phyloP scores from a whole-genome alignment of 2,113 vertebrate species.

The Piprites chloris region DNA sequence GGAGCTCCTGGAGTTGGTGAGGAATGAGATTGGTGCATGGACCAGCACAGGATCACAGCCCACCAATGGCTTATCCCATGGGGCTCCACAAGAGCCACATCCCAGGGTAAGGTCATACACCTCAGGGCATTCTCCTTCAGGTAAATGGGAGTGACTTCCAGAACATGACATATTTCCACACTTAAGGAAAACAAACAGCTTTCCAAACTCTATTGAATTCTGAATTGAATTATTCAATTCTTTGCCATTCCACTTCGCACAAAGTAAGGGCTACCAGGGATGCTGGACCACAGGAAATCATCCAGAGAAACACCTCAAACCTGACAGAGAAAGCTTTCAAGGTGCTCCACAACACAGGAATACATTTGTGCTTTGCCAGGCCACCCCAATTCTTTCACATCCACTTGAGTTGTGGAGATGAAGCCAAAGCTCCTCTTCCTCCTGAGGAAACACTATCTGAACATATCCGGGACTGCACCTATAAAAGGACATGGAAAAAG shows the following conservation, averaged over 20 bases:
- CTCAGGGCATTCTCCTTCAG: not conserved
- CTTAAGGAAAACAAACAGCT: not conserved
- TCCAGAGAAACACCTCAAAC: no score
- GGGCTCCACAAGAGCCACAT: not conserved
- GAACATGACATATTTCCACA: not conserved
- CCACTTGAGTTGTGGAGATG: not conserved
- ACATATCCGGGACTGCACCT: not conserved
- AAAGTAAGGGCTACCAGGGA: not conserved
- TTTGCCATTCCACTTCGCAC: no score
- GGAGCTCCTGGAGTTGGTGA: not conserved
- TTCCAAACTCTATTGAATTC: not conserved
- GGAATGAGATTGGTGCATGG: not conserved
- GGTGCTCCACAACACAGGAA: not conserved
- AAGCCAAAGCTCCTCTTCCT: not conserved
- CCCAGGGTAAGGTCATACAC: no score
- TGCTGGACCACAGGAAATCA: no score
- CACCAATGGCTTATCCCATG: accelerated
- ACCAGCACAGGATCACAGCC: not conserved
- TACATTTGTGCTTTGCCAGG: not conserved
- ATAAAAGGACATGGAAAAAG: not conserved
- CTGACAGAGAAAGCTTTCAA: not conserved
- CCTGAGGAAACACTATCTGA: not conserved
- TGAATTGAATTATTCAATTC: no score
- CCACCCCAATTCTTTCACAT: not conserved
- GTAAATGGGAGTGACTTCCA: not conserved